Percentiles rank a stretch among this genome's conserved stretches.
phyloP scores from a whole-genome alignment of 1,140 invertebrate species.

The Drosophila santomea region DNA sequence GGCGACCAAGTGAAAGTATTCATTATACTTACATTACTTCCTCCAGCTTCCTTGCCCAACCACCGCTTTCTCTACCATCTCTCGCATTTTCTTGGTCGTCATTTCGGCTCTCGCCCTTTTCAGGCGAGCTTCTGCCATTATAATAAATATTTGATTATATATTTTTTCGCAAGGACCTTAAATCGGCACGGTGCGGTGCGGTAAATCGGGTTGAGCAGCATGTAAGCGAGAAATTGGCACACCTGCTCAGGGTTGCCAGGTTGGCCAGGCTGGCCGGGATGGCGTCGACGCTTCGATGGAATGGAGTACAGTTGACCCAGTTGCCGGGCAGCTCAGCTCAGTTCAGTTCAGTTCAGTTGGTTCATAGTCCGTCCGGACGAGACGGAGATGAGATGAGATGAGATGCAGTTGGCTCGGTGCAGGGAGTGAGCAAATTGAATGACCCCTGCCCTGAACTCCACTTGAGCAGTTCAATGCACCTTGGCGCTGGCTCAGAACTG shows the following conservation, averaged over 20 bases:
- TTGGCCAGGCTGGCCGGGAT: conserved; percentile 12
- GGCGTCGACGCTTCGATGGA: conserved; percentile 16
- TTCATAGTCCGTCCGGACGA: neutral
- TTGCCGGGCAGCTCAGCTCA: conserved; percentile 30
- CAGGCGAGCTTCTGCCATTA: conserved; percentile 44
- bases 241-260: conserved; percentile 52
- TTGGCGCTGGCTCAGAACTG: conserved; percentile 17
- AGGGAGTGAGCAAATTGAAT: conserved; percentile 73
- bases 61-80: neutral
- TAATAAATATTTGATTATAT: conserved; percentile 81
- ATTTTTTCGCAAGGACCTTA: conserved; percentile 60
- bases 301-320: conserved; percentile 72
- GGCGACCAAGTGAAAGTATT: conserved; percentile 69
- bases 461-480: conserved; percentile 65
- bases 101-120: conserved; percentile 23
- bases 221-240: conserved; percentile 52
- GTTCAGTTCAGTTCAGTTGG: too few relatives aligned
- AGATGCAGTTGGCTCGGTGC: conserved; percentile 36
- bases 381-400: neutral
- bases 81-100: conserved; percentile 14
- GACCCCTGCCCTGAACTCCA: conserved; percentile 54
- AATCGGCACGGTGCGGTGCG: conserved; percentile 35
- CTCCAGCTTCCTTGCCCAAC: neutral
- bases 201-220: conserved; percentile 34
- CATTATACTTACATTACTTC: conserved; percentile 70